phyloP scores from a whole-genome alignment of 2,797 vertebrate genomes.

The Propithecus perrieri region DNA sequence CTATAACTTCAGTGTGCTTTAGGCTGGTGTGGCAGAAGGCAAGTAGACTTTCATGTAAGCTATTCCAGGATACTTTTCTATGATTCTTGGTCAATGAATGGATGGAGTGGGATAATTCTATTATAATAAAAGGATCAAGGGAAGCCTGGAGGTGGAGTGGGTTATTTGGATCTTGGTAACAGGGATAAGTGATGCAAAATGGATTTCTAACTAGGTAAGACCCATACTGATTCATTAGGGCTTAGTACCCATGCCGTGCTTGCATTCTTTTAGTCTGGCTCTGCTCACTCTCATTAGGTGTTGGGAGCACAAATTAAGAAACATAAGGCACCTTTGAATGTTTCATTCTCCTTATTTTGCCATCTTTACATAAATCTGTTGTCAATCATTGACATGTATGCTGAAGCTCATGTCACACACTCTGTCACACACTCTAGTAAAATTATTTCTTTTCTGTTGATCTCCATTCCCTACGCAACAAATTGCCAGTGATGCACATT shows the following conservation, averaged over 20 bases:
- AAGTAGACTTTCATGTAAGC: background rate
- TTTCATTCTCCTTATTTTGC: slow-evolving; percentile 7
- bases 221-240: background rate
- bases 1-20: background rate
- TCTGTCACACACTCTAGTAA: background rate
- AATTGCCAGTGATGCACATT: background rate
- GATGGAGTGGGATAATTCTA: background rate
- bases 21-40: background rate
- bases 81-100: slow-evolving; percentile 10
- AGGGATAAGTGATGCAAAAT: slow-evolving; percentile 15
- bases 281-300: background rate
- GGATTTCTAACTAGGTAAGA: background rate
- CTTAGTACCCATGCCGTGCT: background rate
- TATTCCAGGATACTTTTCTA: background rate
- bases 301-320: slow-evolving; percentile 12
- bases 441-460: background rate
- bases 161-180: slow-evolving; percentile 2
- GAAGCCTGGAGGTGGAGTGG: background rate
- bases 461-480: background rate
- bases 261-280: background rate
- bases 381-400: background rate
- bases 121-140: background rate
- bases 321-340: background rate
- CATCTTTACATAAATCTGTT: slow-evolving; percentile 20
- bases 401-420: background rate